phyloP scores from a whole-genome alignment of 2,113 vertebrate species.

The Heterochromis multidens region DNA sequence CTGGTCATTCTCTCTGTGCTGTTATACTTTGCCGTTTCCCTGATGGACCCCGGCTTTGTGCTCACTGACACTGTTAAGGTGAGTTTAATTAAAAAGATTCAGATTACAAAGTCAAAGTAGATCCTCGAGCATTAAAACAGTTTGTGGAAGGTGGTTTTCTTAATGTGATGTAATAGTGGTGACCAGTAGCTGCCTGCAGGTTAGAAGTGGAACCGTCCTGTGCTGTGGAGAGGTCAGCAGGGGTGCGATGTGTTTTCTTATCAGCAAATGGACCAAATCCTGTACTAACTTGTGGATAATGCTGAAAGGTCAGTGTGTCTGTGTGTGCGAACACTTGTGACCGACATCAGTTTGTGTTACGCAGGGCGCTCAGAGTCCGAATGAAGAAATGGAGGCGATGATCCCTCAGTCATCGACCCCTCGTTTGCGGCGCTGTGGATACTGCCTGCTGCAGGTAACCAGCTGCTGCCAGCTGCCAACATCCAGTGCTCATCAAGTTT shows the following conservation, averaged over 20 bases:
- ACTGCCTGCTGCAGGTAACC: conserved; percentile 87
- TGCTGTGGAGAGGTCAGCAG: neutral
- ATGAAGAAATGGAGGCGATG: conserved; percentile 76
- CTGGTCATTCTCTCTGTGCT: conserved; percentile 84
- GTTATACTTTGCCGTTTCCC: conserved; percentile 86
- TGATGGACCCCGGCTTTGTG: conserved; percentile 95
- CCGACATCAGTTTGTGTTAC: neutral
- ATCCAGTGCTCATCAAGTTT: neutral
- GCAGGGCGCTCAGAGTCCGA: conserved; percentile 19
- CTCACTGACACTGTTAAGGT: conserved; percentile 69
- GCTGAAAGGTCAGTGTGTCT: neutral
- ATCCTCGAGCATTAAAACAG: neutral
- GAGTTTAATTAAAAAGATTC: neutral
- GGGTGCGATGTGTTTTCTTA: neutral
- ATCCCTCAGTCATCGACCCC: conserved; percentile 50
- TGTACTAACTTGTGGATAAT: neutral
- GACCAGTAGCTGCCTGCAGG: neutral
- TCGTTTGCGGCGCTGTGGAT: conserved; percentile 82
- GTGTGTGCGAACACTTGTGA: neutral
- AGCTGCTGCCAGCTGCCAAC: neutral
- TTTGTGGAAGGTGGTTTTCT: neutral
- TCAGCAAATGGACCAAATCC: neutral
- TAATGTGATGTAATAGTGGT: neutral
- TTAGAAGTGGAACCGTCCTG: neutral
- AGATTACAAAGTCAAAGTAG: neutral